Evolutionary conservation across 2,888 invertebrate genomes (phyloP), one percentile per base, ranked within the genome.

Genomic region (Microctonus aethiopoides): DNA sequence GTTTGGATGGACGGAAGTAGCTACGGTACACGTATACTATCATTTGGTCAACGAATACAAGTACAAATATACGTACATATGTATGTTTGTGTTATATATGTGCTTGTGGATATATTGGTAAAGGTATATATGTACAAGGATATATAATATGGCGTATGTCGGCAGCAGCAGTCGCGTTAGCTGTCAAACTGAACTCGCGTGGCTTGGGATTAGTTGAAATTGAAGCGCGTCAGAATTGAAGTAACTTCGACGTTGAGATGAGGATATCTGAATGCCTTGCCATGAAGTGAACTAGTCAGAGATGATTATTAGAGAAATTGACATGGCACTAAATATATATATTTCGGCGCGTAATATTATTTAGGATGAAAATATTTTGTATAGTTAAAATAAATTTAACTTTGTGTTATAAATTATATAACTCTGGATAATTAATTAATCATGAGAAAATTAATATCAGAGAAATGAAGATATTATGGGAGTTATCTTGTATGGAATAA

Each of bases 141-240:
- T 46, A 5, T 46, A 3, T n/a, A 22, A 16, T 20, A 34, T 59
- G 11, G 34, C 36, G 10, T 59, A 59, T 36, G 60, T 26, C 22
- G 26, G 24, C 11, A 61, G 7, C 60, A 61, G 60, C 24, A 39
- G 41, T 61, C 60, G 24, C 39, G 26, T 39, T 80, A 74, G 74
- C 76, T 81, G 78, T 80, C 81, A 79, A 80, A 80, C 79, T 77
- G 75, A 79, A 78, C 76, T 77, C 70, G 34, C 61, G 52, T 16
- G 67, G 57, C 39, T 56, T 52, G 54, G 68, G 70, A 70, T 73
- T 71, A 71, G 70, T 70, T 71, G 56, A 57, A 68, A 72, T 72
- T 68, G 70, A 71, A 70, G 68, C 67, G 61, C 63, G 52, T 67
- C 72, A 56, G 65, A 46, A 67, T 59, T 29, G 70, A 61, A 72